A percentile compares a stretch with the other conserved stretches of the same genome.
phyloP scores from a whole-genome alignment of 2,888 invertebrate species.

The Onchidella celtica region DNA sequence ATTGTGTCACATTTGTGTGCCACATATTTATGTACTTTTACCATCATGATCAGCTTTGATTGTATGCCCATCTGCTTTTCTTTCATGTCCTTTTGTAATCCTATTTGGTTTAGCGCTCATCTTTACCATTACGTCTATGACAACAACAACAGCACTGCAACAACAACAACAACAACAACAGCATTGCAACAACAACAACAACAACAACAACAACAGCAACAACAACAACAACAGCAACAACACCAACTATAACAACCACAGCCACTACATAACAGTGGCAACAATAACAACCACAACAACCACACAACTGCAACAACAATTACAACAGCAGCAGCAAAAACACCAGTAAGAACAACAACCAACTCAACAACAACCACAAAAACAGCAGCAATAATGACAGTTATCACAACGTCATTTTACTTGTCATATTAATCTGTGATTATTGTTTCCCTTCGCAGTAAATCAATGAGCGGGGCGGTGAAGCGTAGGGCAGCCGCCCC shows the following conservation, averaged over 20 bases:
- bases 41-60: too few species aligned
- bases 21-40: too few species aligned
- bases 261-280: neutral
- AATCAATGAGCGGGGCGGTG: constrained; percentile 32
- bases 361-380: neutral
- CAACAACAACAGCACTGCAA: too few species aligned
- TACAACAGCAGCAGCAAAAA: neutral
- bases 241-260: neutral
- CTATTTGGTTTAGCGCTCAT: too few species aligned
- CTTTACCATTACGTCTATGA: too few species aligned
- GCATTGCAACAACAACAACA: neutral
- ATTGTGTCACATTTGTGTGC: too few species aligned
- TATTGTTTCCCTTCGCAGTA: too few species aligned
- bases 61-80: too few species aligned
- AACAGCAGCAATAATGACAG: neutral
- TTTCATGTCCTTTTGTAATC: too few species aligned
- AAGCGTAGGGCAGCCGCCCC: constrained; percentile 26
- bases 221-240: neutral
- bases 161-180: too few species aligned
- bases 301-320: neutral
- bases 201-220: neutral
- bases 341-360: neutral
- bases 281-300: neutral
- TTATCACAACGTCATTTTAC: neutral
- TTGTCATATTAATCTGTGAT: too few species aligned